A percentile compares a stretch with the other conserved stretches of the same genome.
phyloP scores from a whole-genome alignment of 2,888 invertebrate genomes.

The Nudaria mundana region DNA sequence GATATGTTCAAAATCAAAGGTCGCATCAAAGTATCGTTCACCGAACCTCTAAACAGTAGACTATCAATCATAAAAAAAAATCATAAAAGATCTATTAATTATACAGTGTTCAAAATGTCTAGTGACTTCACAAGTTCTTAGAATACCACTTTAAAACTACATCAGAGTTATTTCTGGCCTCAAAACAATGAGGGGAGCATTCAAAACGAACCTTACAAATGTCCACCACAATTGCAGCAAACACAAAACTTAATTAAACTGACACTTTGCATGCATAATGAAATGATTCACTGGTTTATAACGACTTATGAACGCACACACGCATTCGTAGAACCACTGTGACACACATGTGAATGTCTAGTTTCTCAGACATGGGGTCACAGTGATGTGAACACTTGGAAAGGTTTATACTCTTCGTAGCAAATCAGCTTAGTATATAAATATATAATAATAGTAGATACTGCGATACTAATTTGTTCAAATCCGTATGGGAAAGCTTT shows the following conservation, averaged over 20 bases:
- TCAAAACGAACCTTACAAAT: conserved; percentile 60
- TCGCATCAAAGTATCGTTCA: too few relatives aligned
- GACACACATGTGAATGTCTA: conserved; percentile 41
- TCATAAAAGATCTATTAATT: too few relatives aligned
- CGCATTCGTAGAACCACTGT: background rate
- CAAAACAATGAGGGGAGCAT: conserved; percentile 51
- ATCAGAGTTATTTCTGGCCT: conserved; percentile 62
- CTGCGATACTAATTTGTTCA: too few relatives aligned
- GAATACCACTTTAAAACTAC: conserved; percentile 39
- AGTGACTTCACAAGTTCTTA: conserved; percentile 5
- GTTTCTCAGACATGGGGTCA: conserved; percentile 25
- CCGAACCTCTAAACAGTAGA: too few relatives aligned
- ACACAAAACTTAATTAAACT: conserved; percentile 76
- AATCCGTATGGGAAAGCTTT: too few relatives aligned
- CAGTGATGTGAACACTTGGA: conserved; percentile 19
- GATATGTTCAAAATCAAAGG: too few relatives aligned
- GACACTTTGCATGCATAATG: conserved; percentile 73
- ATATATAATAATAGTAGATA: too few relatives aligned
- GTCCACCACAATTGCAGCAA: conserved; percentile 62
- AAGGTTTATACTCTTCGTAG: conserved; percentile 16
- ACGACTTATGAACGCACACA: conserved; percentile 20
- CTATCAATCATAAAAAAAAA: too few relatives aligned
- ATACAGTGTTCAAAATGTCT: conserved; percentile 23
- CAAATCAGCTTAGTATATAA: conserved; percentile 10
- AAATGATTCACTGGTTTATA: conserved; percentile 64